A percentile compares a stretch with the other conserved stretches of the same genome.
phyloP scores from a whole-genome alignment of 2,113 vertebrate species.

The Psilopogon haemacephalus region DNA sequence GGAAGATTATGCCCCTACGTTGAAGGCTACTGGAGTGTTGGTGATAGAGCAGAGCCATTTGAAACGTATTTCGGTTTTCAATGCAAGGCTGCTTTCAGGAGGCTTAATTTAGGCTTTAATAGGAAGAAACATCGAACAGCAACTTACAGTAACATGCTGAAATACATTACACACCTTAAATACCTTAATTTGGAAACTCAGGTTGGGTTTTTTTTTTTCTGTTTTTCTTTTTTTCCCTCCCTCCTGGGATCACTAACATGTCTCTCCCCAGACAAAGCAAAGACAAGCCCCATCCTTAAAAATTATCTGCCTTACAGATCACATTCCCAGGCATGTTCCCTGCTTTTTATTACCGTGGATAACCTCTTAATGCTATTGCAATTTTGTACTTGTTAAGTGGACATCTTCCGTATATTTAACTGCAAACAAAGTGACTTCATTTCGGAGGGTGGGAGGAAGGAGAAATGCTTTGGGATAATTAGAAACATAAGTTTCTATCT shows the following conservation, averaged over 20 bases:
- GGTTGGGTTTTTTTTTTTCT: not conserved
- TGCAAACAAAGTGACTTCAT: conserved; percentile 47
- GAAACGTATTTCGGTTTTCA: conserved; percentile 62
- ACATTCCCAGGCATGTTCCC: conserved; percentile 73
- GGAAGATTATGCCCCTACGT: not conserved
- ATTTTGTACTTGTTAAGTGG: conserved; percentile 74
- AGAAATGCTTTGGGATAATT: conserved; percentile 66
- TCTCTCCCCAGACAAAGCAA: conserved; percentile 63
- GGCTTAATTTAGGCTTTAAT: conserved; percentile 75
- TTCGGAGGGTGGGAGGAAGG: conserved; percentile 10
- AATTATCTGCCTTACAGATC: conserved; percentile 75
- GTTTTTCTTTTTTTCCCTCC: not conserved
- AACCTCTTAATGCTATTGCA: conserved; percentile 76
- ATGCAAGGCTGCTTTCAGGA: conserved; percentile 45
- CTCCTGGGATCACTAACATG: conserved; percentile 58
- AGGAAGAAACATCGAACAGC: conserved; percentile 54
- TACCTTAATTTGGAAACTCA: conserved; percentile 67
- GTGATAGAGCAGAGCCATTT: not conserved
- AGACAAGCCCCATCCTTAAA: conserved; percentile 73
- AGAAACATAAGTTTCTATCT: conserved; percentile 71
- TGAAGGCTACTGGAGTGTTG: not conserved
- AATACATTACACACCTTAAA: conserved; percentile 67
- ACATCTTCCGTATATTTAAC: conserved; percentile 68
- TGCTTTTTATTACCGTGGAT: conserved; percentile 68
- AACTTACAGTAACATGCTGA: conserved; percentile 57